Conservation (phyloP, 1,140 invertebrate species). For the Eupeodes corollae region DNA sequence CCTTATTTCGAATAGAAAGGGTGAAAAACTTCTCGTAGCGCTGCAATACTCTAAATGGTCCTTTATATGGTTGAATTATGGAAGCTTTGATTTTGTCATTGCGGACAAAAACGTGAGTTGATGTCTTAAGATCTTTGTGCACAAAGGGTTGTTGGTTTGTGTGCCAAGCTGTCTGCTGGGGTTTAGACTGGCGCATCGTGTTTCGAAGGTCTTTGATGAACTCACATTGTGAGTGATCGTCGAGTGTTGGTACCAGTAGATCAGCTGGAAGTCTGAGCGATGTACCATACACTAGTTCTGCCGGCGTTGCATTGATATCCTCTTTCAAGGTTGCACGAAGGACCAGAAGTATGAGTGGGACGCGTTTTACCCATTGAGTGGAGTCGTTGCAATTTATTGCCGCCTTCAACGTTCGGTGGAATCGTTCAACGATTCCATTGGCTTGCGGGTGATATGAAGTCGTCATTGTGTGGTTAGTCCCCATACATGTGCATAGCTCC, state of each 20-base stretch:
- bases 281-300: constrained; percentile 4
- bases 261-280: too few species aligned
- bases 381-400: constrained; percentile 11
- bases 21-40: background rate
- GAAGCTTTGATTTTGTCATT: constrained; percentile 1
- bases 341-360: constrained; percentile 20
- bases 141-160: background rate
- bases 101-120: constrained; percentile 4
- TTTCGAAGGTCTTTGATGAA: background rate
- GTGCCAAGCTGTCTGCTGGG: background rate
- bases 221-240: background rate
- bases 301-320: constrained; percentile 1
- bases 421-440: constrained; percentile 32
- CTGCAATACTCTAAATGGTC: background rate
- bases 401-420: too few species aligned
- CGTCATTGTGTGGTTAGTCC: too few species aligned
- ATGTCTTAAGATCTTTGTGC: background rate
- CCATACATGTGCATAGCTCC: background rate
- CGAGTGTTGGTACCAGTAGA: background rate
- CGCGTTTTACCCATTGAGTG: constrained; percentile 17
- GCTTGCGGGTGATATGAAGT: constrained; percentile 29
- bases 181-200: background rate
- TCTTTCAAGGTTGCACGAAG: constrained; percentile 9
- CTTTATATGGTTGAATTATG: constrained; percentile 1
- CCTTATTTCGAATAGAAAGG: background rate